phyloP scores from a whole-genome alignment of 2,888 invertebrate species.

The Piscicola geometra region DNA sequence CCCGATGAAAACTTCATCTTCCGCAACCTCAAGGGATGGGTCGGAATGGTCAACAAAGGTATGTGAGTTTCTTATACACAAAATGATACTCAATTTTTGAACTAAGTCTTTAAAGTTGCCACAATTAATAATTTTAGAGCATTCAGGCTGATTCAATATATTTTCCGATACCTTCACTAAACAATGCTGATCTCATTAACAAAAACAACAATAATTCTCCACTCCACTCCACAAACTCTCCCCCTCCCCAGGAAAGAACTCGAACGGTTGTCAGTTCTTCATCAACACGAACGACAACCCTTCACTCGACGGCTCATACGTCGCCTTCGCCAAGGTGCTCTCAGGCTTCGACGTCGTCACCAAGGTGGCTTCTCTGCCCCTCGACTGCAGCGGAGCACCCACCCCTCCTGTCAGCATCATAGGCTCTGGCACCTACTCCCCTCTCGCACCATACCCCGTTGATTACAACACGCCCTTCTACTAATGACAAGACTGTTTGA shows the following conservation, averaged over 20 bases:
- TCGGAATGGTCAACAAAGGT: slow-evolving; percentile 81
- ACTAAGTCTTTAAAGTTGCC: background rate
- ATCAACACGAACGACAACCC: slow-evolving; percentile 60
- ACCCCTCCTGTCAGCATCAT: background rate
- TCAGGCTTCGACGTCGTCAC: slow-evolving; percentile 17
- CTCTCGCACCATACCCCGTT: background rate
- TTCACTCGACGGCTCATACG: background rate
- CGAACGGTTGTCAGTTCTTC: slow-evolving; percentile 93
- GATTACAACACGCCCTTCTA: background rate
- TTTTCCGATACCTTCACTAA: too few species aligned
- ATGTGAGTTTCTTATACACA: slow-evolving; percentile 22
- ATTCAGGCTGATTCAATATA: too few species aligned
- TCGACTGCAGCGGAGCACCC: background rate
- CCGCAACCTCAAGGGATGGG: slow-evolving; percentile 74
- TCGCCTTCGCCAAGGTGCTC: slow-evolving; percentile 12
- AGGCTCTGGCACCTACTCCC: slow-evolving; percentile 17
- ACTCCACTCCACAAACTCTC: too few species aligned
- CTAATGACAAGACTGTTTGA: too few species aligned
- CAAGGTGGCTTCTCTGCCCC: background rate
- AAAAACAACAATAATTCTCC: too few species aligned
- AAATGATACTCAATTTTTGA: too few species aligned
- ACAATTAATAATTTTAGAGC: background rate
- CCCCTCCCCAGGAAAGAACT: slow-evolving; percentile 65
- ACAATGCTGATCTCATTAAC: too few species aligned
- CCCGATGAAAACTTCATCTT: slow-evolving; percentile 79